Percentiles rank a stretch among this genome's conserved stretches.
Conservation (phyloP, 2,113 vertebrate species). For the Ptilonorhynchus violaceus region DNA sequence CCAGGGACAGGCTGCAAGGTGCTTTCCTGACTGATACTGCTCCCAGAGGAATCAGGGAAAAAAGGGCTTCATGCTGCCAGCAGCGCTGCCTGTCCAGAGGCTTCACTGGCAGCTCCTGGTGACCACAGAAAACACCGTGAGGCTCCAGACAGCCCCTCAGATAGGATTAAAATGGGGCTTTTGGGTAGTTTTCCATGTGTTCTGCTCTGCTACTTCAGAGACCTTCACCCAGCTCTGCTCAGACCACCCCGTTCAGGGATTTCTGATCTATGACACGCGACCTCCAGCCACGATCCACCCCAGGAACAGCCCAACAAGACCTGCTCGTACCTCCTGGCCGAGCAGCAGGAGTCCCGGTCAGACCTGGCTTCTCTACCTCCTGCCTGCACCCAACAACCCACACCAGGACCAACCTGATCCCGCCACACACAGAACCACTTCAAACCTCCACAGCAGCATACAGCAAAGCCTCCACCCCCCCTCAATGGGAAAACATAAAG, state of each 20-base stretch:
- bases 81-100: background rate
- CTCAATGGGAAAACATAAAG: background rate
- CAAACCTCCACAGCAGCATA: background rate
- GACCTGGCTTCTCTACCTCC: background rate
- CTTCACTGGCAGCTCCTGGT: background rate
- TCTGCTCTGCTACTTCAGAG: background rate
- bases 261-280: background rate
- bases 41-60: background rate
- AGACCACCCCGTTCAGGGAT: background rate
- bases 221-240: background rate
- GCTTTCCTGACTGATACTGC: background rate
- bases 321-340: fast-evolving
- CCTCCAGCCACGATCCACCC: fast-evolving
- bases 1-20: background rate
- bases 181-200: background rate
- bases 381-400: background rate
- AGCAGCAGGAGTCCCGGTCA: fast-evolving
- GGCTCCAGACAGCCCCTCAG: background rate
- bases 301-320: background rate
- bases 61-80: background rate
- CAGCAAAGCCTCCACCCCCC: fast-evolving
- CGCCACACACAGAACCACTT: background rate
- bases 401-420: fast-evolving
- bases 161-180: background rate
- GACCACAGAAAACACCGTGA: fast-evolving